Conservation (phyloP, 2,888 invertebrate genomes). For the Noctua fimbriata region DNA sequence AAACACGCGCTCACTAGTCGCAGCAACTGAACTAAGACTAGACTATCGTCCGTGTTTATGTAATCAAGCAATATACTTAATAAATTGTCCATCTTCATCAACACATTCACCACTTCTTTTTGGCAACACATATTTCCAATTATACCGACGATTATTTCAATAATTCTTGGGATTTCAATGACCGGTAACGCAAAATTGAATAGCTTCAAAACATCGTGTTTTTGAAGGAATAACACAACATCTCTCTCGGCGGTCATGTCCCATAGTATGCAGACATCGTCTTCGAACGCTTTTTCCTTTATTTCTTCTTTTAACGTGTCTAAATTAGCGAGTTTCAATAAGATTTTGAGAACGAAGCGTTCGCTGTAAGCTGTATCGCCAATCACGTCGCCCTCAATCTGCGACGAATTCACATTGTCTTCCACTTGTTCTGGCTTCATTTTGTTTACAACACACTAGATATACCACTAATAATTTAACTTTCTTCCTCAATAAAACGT, state of each 20-base stretch:
- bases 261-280: conserved; percentile 94
- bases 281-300: conserved; percentile 92
- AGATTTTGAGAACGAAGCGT: conserved; percentile 92
- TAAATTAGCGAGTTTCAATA: conserved; percentile 91
- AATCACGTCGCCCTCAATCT: conserved; percentile 93
- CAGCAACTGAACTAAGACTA: conserved; percentile 93
- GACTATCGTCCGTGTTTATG: conserved; percentile 92
- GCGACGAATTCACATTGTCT: conserved; percentile 64
- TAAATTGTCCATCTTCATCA: conserved; percentile 90
- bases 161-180: conserved; percentile 91
- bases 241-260: conserved; percentile 96
- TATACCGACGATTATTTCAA: conserved; percentile 96
- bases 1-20: conserved; percentile 91
- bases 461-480: conserved; percentile 20
- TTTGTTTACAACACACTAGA: conserved; percentile 34
- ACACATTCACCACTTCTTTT: conserved; percentile 89
- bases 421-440: conserved; percentile 76
- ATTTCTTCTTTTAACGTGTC: conserved; percentile 88
- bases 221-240: conserved; percentile 92
- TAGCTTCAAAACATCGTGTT: conserved; percentile 92
- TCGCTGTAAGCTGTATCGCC: conserved; percentile 95
- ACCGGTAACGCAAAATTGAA: conserved; percentile 90
- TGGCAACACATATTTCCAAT: conserved; percentile 95
- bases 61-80: conserved; percentile 90
- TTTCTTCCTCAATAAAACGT: conserved; percentile 3